Evolutionary conservation across 2,113 vertebrate species (phyloP).

Genomic region (Lamprologus tigripictilis): DNA sequence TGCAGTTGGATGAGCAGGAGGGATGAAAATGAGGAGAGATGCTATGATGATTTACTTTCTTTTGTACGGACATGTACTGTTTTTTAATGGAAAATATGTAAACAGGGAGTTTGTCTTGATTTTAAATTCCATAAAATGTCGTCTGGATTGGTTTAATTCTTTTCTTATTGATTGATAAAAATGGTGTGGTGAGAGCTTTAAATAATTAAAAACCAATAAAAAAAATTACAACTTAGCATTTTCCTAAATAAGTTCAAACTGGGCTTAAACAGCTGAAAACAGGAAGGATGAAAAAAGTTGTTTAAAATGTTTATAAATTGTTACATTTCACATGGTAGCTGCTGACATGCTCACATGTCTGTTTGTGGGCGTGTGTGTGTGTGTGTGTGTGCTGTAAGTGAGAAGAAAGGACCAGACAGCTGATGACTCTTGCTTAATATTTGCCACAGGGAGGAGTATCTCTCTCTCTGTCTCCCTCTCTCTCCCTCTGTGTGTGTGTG

Average conservation of each 20-base stretch:
- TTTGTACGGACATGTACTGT: background rate
- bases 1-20: background rate
- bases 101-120: background rate
- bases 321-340: background rate
- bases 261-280: background rate
- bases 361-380: background rate
- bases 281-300: background rate
- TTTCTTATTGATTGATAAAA: background rate
- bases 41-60: background rate
- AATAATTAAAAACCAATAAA: background rate
- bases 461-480: background rate
- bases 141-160: background rate
- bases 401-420: constrained; percentile 44
- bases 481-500: background rate
- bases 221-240: background rate
- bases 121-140: background rate
- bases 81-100: background rate
- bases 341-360: constrained; percentile 10
- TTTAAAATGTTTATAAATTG: background rate
- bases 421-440: constrained; percentile 28
- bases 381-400: background rate
- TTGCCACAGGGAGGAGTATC: background rate
- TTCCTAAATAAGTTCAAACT: background rate
- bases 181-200: background rate
- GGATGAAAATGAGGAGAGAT: background rate